These are phyloP conservation scores for Regulus satrapa DNA, from an alignment of 2,113 vertebrate species.

Conservation along the genomic window DNA sequence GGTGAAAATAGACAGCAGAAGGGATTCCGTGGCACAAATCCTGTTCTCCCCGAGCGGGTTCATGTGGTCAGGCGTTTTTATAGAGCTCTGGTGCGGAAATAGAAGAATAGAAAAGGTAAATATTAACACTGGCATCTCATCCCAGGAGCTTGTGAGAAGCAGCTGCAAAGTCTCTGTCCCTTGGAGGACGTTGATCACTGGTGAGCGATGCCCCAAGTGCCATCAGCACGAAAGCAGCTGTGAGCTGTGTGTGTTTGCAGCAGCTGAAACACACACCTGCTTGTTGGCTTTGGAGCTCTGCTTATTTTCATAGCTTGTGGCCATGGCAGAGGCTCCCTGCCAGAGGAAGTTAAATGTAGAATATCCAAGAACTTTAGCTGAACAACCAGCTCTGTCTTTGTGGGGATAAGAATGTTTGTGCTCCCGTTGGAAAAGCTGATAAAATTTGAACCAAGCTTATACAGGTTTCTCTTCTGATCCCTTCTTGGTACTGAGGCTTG, in stretches of 20 bases:
- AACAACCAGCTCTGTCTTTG: neutral
- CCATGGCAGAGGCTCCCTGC: neutral
- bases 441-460: neutral
- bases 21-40: neutral
- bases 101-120: neutral
- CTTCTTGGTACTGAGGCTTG: neutral
- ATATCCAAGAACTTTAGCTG: neutral
- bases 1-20: neutral
- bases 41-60: neutral
- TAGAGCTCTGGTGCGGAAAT: fast-evolving
- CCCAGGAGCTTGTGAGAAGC: neutral
- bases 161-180: neutral
- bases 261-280: conserved; percentile 18
- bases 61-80: fast-evolving
- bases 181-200: neutral
- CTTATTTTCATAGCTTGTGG: neutral
- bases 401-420: neutral
- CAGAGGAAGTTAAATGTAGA: neutral
- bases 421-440: neutral
- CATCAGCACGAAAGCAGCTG: neutral
- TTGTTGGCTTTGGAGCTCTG: neutral
- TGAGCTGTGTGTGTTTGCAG: neutral
- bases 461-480: neutral
- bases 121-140: neutral
- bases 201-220: neutral